Evolutionary conservation across 2,113 vertebrate genomes (phyloP).

Genomic region (Variabilichromis moorii): DNA sequence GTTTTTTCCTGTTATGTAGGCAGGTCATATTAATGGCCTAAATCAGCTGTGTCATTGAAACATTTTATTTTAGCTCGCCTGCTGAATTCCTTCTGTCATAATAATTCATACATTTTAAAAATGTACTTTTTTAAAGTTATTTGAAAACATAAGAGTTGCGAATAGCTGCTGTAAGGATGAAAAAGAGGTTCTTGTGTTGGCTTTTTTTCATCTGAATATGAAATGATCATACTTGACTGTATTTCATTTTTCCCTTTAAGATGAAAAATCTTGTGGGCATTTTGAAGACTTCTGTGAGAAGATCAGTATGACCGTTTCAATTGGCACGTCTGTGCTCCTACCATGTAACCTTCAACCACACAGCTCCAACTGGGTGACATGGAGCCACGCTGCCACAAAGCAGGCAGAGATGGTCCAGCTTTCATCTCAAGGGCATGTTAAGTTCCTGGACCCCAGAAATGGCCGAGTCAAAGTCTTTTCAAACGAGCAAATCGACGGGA

Average conservation of each 20-base stretch:
- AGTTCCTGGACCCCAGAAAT: constrained; percentile 29
- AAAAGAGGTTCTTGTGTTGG: background rate
- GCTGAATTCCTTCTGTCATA: background rate
- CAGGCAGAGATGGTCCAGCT: background rate
- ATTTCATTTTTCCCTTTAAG: background rate
- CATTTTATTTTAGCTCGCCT: background rate
- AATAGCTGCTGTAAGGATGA: background rate
- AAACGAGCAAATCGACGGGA: background rate
- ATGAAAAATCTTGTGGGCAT: background rate
- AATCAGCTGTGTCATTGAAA: background rate
- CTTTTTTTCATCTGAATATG: background rate
- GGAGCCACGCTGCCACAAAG: background rate
- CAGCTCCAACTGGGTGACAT: background rate
- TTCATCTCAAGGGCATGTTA: background rate
- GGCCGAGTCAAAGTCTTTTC: constrained; percentile 57
- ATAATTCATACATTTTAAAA: background rate
- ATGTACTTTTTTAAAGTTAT: background rate
- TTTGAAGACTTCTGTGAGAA: background rate
- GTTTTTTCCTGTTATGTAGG: background rate
- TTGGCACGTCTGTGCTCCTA: constrained; percentile 39
- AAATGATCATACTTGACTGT: background rate
- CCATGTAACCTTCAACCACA: constrained; percentile 4
- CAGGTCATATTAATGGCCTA: background rate
- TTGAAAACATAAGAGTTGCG: background rate
- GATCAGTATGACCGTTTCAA: accelerated